Conservation (phyloP, 64 coral and sea anemone species). For the Cladopsammia gracilis region DNA sequence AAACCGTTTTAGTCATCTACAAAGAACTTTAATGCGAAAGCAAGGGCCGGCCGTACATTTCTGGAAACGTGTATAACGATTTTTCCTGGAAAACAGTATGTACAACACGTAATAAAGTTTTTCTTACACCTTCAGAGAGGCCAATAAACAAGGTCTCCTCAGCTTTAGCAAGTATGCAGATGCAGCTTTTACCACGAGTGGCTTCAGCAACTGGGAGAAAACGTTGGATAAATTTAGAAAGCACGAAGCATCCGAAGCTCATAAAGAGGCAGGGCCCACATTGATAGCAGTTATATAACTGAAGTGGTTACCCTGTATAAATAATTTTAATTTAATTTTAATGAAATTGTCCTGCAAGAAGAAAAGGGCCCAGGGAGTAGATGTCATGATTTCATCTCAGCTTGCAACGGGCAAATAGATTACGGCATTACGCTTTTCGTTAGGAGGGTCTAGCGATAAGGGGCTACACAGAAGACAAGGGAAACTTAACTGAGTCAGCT, state of each 20-base stretch:
- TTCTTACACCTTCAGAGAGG: conserved; percentile 29
- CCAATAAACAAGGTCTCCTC: conserved; percentile 35
- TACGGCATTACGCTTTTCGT: background rate
- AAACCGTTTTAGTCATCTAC: background rate
- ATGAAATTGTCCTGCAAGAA: conserved; percentile 41
- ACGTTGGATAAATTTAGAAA: conserved; percentile 49
- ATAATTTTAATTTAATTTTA: background rate
- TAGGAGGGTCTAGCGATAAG: background rate
- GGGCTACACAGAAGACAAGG: conserved; percentile 60
- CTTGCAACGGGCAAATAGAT: conserved; percentile 46
- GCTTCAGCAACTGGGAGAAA: conserved; percentile 58
- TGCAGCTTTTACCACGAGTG: conserved; percentile 12
- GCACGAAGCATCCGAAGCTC: conserved; percentile 61
- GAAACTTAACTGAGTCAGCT: conserved; percentile 64
- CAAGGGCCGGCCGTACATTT: conserved; percentile 25
- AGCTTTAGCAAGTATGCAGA: conserved; percentile 53
- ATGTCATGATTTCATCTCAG: conserved; percentile 56
- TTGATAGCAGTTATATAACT: no score
- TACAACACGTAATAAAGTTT: conserved; percentile 45
- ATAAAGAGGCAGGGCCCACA: conserved; percentile 3
- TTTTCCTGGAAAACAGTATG: conserved; percentile 40
- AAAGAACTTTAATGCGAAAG: conserved; percentile 7
- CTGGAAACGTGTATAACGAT: conserved; percentile 37
- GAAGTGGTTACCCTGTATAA: no score
- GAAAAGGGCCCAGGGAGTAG: conserved; percentile 38